Conservation (phyloP, 1,140 invertebrate genomes). For the Calycopis cecrops region DNA sequence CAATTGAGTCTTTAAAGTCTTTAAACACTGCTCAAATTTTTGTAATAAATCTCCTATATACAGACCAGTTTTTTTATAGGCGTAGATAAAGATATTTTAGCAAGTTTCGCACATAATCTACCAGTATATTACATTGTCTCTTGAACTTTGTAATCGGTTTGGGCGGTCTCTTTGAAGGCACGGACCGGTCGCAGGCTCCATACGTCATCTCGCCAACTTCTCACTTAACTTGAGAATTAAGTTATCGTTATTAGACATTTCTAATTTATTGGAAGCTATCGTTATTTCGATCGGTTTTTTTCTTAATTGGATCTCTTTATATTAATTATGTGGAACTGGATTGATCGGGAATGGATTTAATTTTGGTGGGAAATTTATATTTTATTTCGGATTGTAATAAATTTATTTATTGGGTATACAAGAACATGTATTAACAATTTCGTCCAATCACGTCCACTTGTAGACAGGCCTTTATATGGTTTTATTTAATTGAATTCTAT, state of each 20-base stretch:
- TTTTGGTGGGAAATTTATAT: no score
- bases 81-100: background rate
- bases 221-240: conserved; percentile 52
- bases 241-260: conserved; percentile 53
- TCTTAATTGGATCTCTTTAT: conserved; percentile 38
- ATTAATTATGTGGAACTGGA: conserved; percentile 26
- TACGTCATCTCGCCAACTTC: conserved; percentile 47
- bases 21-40: no score
- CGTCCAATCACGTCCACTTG: no score
- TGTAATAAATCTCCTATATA: no score
- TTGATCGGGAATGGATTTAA: background rate
- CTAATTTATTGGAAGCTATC: conserved; percentile 55
- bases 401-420: no score
- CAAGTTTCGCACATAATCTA: conserved; percentile 44
- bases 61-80: background rate
- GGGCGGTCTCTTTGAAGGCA: conserved; percentile 56
- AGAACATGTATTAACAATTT: no score
- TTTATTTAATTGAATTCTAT: no score
- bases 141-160: conserved; percentile 63
- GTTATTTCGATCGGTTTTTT: conserved; percentile 35
- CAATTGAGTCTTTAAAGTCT: no score
- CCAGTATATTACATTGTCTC: conserved; percentile 41
- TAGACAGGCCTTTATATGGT: no score
- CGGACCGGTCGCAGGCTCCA: conserved; percentile 50
- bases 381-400: no score